These are phyloP conservation scores for Agelas oroides DNA, from an alignment of 37 sponge, comb jelly and placozoan genomes.

Conservation along the genomic window DNA sequence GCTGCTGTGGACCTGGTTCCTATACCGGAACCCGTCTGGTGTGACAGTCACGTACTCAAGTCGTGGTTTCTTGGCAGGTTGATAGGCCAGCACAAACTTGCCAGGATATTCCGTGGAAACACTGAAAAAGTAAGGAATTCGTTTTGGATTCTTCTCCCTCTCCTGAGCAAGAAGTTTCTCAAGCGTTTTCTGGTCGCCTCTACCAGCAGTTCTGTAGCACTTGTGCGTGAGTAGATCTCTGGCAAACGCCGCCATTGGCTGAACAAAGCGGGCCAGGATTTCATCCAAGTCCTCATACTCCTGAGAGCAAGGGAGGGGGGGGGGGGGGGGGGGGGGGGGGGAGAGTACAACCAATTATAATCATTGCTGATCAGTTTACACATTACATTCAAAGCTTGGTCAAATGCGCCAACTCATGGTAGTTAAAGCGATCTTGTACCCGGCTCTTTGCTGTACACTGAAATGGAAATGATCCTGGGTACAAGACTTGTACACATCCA, in stretches of 20 bases:
- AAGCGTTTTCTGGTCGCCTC: conserved; percentile 64
- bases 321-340: too few relatives aligned
- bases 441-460: too few relatives aligned
- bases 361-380: not conserved
- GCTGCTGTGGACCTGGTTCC: conserved; percentile 59
- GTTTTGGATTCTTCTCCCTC: conserved; percentile 78
- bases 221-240: conserved; percentile 84
- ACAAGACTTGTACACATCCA: not conserved
- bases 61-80: conserved; percentile 79
- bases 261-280: conserved; percentile 93
- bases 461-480: too few relatives aligned
- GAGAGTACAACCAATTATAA: not conserved
- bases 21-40: conserved; percentile 86
- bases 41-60: conserved; percentile 83
- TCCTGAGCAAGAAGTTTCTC: conserved; percentile 78
- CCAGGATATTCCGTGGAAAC: conserved; percentile 85
- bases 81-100: conserved; percentile 88
- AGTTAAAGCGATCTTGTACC: too few relatives aligned
- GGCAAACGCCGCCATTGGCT: conserved; percentile 86
- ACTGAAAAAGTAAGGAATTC: conserved; percentile 96
- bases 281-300: conserved; percentile 99
- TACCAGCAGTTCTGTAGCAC: conserved; percentile 68
- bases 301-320: conserved; percentile 39
- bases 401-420: too few relatives aligned
- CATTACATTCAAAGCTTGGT: not conserved